A percentile compares a stretch with the other conserved stretches of the same genome.
These are phyloP conservation scores for Falco berigora DNA, from an alignment of 2,797 vertebrate species.

Conservation along the genomic window DNA sequence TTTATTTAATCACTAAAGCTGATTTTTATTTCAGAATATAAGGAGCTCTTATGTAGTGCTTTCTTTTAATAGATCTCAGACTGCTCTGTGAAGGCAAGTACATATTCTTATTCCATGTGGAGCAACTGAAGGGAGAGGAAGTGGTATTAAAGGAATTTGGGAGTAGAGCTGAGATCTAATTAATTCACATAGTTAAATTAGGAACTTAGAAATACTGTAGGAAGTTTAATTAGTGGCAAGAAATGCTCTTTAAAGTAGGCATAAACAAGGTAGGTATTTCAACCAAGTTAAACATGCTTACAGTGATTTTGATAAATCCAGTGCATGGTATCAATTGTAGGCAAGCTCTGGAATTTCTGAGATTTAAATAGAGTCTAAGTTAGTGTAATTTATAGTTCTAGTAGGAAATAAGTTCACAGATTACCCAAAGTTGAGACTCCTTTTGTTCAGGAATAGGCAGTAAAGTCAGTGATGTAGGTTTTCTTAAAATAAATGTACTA, in stretches of 20 bases:
- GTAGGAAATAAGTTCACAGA: neutral
- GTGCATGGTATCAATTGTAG: neutral
- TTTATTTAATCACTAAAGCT: neutral
- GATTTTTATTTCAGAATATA: slow-evolving; percentile 8
- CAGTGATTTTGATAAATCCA: neutral
- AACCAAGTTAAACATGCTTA: neutral
- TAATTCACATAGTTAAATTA: slow-evolving; percentile 43
- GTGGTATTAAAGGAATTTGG: slow-evolving; percentile 25
- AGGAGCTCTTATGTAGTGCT: neutral
- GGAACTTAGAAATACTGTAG: slow-evolving; percentile 27
- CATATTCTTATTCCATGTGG: neutral
- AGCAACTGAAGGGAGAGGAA: slow-evolving; percentile 16
- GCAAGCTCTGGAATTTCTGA: neutral
- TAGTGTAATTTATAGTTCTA: neutral
- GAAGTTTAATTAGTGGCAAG: slow-evolving; percentile 34
- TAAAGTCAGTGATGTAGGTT: neutral
- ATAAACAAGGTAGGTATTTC: neutral
- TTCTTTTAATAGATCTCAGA: neutral
- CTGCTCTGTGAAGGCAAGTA: neutral
- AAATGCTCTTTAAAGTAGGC: neutral
- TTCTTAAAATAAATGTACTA: neutral
- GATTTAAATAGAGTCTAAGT: neutral
- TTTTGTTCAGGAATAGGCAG: neutral
- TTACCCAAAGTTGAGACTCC: neutral
- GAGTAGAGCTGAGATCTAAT: slow-evolving; percentile 16